Base-by-base conservation (phyloP, 2,888 invertebrate species). In the Abrostola triplasia region DNA sequence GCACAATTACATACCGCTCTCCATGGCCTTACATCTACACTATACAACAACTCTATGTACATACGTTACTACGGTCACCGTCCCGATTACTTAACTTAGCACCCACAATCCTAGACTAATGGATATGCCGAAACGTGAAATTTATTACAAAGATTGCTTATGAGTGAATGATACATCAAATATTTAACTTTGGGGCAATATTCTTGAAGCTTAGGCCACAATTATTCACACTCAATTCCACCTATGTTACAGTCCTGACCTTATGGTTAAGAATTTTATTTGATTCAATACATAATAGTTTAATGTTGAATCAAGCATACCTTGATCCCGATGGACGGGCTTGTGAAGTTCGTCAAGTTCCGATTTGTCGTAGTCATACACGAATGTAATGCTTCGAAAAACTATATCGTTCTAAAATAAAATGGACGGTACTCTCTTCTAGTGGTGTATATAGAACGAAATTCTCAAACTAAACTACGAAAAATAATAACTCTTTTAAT, bases 21-120 rank as follows among this genome's bases (percentile, higher is more conserved):
- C 55, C 60, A 41, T 70, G 67, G 73, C 68, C 77, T 78, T 84
- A 84, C 69, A 80, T 64, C 83, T 87, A 88, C 64, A 75, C 83
- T 89, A 86, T 88, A 90, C 88, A 90, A 87, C 85, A 84, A 78
- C 52, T 71, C 70, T 77, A 82, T 77, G 84, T 90, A 90, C 90
- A 90, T 76, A 80, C 82, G 75, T 86, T 82, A 73, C 68, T 74
- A 73, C 81, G 68, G 67, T 79, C 71, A 84, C 83, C 80, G 77
- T 82, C 81, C 78, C 79, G 79, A 84, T 78, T 74, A 80, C 81
- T 83, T 80, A 81, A 64, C 82, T 86, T 91, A 92, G 92, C 92
- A 92, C 92, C 92, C 91, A 85, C 87, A 78, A 84, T 82, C 80
- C 83, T 87, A 87, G 84, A 87, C 84, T 88, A 88, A 87, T 84